Base-by-base conservation (phyloP, 2,797 vertebrate genomes). In the Chaetodon trifasciatus region DNA sequence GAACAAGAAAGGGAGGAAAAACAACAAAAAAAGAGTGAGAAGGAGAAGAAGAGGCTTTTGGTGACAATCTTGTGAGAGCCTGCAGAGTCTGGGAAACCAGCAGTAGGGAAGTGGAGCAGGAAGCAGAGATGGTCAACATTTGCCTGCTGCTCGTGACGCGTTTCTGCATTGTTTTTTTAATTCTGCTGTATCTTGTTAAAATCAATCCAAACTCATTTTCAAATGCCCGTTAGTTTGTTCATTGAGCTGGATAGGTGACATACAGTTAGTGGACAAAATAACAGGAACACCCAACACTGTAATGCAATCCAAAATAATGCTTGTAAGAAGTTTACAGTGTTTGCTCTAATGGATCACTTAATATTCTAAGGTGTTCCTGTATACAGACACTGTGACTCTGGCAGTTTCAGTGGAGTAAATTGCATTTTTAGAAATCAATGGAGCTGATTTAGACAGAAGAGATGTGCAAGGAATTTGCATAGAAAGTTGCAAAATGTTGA, bases 21-120 rank as follows among this genome's bases (percentile, higher is more conserved):
- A 71, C 49, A 55, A 79, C 44, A 70, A 76, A 76, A 83, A 65
- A 78, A 66, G 56, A 64, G 40, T 17, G 62, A 82, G 60, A 80
- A 69, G 67, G 73, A 77, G 83, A 75, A 74, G 66, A 77, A 83
- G 85, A 78, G 62, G 82, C 66, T 93, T 95, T 90, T 69, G 57
- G 79, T 83, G 70, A 52, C 78, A 82, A 46, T 89, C 50, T 81
- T 79, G 84, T 81, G 79, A 79, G 66, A 89, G 55, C 75, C 72
- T 72, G 70, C 57, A 82, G 80, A 87, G 78, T 85, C 62, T 60
- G 70, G 39, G 78, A 86, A 81, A 86, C 47, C 76, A 74, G 84
- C 21, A 52, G 55, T 10, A 37, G 56, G 19, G 57, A 78, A 89
- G 69, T 79, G 74, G 70, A 83, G 74, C 75, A 70, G 53, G 71